Percentiles rank a stretch among this genome's conserved stretches.
Evolutionary conservation across 2,113 vertebrate species (phyloP).

Genomic region (Trichomycterus rosablanca): DNA sequence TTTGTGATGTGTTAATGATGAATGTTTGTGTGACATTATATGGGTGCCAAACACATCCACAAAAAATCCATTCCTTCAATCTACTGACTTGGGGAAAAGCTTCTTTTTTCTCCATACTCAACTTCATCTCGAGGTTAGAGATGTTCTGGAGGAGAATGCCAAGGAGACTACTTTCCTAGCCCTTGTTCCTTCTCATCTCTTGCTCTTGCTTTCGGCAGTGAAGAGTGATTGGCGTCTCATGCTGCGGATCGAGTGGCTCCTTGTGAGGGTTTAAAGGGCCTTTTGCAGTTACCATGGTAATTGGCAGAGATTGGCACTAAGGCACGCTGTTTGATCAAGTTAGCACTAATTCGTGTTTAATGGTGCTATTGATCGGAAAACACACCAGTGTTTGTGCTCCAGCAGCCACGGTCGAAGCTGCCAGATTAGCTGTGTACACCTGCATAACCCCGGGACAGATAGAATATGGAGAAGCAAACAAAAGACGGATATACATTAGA

Average conservation of each 20-base stretch:
- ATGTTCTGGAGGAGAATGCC: slow-evolving; percentile 21
- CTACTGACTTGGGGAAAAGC: not conserved
- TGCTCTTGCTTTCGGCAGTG: slow-evolving; percentile 33
- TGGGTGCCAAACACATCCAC: too few relatives aligned
- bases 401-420: slow-evolving; percentile 37
- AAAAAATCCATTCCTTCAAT: not conserved
- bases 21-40: too few relatives aligned
- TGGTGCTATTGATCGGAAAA: slow-evolving; percentile 45
- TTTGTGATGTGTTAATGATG: too few relatives aligned
- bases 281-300: slow-evolving; percentile 41
- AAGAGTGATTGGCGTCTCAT: slow-evolving; percentile 31
- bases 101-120: not conserved
- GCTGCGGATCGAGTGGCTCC: slow-evolving; percentile 24
- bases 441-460: slow-evolving; percentile 24
- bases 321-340: slow-evolving; percentile 44
- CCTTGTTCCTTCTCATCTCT: slow-evolving; percentile 35
- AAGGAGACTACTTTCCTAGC: slow-evolving; percentile 27
- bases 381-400: slow-evolving; percentile 42
- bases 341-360: slow-evolving; percentile 47
- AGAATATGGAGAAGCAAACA: slow-evolving; percentile 33
- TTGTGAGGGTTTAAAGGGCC: slow-evolving; percentile 21
- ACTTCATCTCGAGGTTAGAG: slow-evolving; percentile 19
- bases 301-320: slow-evolving; percentile 35
- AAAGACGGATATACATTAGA: slow-evolving; percentile 9
- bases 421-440: slow-evolving; percentile 43